These are phyloP conservation scores for Cistogaster globosa DNA, from an alignment of 2,888 invertebrate genomes.

Conservation along the genomic window DNA sequence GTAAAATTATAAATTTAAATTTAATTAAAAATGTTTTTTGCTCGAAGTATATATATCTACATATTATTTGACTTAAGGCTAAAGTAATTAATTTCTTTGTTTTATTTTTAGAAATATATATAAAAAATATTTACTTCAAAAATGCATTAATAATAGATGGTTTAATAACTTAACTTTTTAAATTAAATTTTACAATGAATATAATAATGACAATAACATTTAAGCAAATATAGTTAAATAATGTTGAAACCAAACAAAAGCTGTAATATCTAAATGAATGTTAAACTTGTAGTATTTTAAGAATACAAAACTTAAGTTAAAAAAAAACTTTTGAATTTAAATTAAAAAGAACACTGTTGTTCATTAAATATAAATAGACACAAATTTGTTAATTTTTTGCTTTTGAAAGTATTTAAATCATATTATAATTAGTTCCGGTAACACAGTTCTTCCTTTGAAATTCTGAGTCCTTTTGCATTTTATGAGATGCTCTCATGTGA, in stretches of 20 bases:
- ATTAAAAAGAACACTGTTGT: no score
- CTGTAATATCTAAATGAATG: no score
- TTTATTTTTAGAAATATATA: conserved; percentile 24
- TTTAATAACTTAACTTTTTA: conserved; percentile 8
- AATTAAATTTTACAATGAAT: conserved; percentile 51
- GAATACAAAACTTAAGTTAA: neutral
- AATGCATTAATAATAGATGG: conserved; percentile 26
- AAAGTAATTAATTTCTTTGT: conserved; percentile 47
- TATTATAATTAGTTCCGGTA: no score
- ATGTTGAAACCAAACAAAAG: conserved; percentile 25
- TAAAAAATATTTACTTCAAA: neutral
- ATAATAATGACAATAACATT: conserved; percentile 68
- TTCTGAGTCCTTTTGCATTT: no score
- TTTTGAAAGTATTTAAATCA: no score
- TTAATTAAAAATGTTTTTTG: conserved; percentile 30
- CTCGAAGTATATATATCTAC: neutral
- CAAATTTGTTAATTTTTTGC: no score
- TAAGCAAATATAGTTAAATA: conserved; percentile 52
- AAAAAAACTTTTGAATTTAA: no score
- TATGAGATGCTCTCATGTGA: no score
- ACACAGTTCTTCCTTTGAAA: no score
- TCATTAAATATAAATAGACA: no score
- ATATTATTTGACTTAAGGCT: neutral
- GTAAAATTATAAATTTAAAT: conserved; percentile 45
- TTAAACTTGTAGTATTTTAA: neutral